These are phyloP conservation scores for Sylvilagus floridanus DNA, from an alignment of 2,797 vertebrate genomes.

Conservation along the genomic window DNA sequence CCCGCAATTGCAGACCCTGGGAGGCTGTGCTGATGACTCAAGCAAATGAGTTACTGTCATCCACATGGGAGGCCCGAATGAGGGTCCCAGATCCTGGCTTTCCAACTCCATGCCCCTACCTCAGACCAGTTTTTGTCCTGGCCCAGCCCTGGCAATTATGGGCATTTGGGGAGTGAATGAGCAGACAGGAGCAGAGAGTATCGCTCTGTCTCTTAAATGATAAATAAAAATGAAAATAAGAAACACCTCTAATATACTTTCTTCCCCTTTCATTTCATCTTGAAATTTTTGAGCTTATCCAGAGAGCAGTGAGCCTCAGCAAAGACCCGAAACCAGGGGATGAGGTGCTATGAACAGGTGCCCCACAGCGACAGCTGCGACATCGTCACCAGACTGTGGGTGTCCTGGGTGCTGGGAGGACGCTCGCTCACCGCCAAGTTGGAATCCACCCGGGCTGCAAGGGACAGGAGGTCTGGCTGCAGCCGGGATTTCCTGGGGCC, in stretches of 20 bases:
- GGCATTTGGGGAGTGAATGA: too few relatives aligned
- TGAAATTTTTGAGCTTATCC: background rate
- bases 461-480: too few relatives aligned
- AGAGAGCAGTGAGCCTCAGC: background rate
- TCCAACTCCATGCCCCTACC: too few relatives aligned
- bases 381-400: accelerated
- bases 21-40: too few relatives aligned
- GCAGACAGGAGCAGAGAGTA: too few relatives aligned
- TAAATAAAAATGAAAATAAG: background rate
- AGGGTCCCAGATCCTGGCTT: too few relatives aligned
- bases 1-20: too few relatives aligned
- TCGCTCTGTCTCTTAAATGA: too few relatives aligned
- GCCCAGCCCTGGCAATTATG: too few relatives aligned
- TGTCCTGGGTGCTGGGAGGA: background rate
- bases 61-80: too few relatives aligned
- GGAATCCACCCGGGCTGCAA: accelerated
- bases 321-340: background rate
- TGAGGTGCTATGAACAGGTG: background rate
- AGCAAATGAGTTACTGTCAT: too few relatives aligned
- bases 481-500: background rate
- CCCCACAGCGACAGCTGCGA: background rate
- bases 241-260: background rate
- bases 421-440: background rate
- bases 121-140: too few relatives aligned
- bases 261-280: background rate